These are phyloP conservation scores for Anguilla marmorata DNA, from an alignment of 2,797 vertebrate species.

Conservation along the genomic window DNA sequence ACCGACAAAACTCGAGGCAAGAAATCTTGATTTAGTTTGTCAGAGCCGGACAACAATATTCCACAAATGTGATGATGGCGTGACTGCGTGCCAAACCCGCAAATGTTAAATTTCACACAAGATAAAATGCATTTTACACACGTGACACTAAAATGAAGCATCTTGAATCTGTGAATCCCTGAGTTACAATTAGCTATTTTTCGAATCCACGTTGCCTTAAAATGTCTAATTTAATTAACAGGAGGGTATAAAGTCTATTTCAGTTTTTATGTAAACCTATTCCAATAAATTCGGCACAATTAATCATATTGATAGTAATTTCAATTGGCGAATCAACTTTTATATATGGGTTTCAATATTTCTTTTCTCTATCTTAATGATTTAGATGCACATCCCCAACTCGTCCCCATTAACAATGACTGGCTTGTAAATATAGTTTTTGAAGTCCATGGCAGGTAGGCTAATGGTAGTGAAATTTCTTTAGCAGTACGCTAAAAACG, in stretches of 20 bases:
- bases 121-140: neutral
- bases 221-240: neutral
- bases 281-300: neutral
- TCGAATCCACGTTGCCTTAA: constrained; percentile 21
- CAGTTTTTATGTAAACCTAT: neutral
- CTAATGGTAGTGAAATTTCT: neutral
- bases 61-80: neutral
- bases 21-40: neutral
- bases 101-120: neutral
- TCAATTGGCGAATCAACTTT: neutral
- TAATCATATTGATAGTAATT: neutral
- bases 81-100: neutral
- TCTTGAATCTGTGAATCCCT: neutral
- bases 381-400: neutral
- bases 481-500: too few species aligned
- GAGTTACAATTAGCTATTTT: neutral
- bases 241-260: neutral
- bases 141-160: neutral
- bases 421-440: neutral
- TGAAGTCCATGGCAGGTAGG: neutral
- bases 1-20: neutral
- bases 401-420: neutral
- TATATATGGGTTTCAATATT: neutral
- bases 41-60: neutral
- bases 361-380: neutral